Percentiles rank a stretch among this genome's conserved stretches.
These are phyloP conservation scores for Hydrotaea cyrtoneurina DNA, from an alignment of 2,888 invertebrate genomes.

Conservation along the genomic window DNA sequence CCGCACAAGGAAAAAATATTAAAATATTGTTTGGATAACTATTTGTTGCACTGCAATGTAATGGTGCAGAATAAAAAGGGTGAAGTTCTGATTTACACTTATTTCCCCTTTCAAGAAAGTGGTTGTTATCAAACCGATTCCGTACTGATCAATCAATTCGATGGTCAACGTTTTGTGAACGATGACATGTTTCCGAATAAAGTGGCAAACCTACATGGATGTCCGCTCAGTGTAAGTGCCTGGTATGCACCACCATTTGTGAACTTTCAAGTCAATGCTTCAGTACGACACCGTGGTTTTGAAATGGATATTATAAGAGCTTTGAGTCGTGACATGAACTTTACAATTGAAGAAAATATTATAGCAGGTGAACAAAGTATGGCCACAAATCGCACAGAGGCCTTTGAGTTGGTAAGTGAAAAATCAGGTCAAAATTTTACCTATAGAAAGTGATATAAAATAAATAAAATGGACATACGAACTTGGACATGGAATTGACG, in stretches of 20 bases:
- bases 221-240: conserved; percentile 58
- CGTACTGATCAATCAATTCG: conserved; percentile 69
- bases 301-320: conserved; percentile 70
- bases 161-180: conserved; percentile 65
- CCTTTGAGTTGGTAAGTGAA: conserved; percentile 17
- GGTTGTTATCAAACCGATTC: conserved; percentile 67
- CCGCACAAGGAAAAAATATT: conserved; percentile 72
- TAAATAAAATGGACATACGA: too few species aligned
- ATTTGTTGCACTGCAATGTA: conserved; percentile 74
- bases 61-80: conserved; percentile 72
- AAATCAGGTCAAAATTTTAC: neutral
- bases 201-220: conserved; percentile 70
- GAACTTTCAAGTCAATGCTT: neutral
- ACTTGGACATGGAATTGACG: too few species aligned
- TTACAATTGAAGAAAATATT: conserved; percentile 62
- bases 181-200: conserved; percentile 71
- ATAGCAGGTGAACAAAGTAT: conserved; percentile 37
- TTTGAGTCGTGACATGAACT: conserved; percentile 71
- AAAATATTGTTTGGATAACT: conserved; percentile 73
- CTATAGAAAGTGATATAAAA: too few species aligned
- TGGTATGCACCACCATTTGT: conserved; percentile 60
- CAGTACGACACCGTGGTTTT: conserved; percentile 57
- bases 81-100: conserved; percentile 73
- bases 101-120: conserved; percentile 70
- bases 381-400: neutral